phyloP scores from a whole-genome alignment of 2,888 invertebrate species.

The Sceliomorpha sp. region DNA sequence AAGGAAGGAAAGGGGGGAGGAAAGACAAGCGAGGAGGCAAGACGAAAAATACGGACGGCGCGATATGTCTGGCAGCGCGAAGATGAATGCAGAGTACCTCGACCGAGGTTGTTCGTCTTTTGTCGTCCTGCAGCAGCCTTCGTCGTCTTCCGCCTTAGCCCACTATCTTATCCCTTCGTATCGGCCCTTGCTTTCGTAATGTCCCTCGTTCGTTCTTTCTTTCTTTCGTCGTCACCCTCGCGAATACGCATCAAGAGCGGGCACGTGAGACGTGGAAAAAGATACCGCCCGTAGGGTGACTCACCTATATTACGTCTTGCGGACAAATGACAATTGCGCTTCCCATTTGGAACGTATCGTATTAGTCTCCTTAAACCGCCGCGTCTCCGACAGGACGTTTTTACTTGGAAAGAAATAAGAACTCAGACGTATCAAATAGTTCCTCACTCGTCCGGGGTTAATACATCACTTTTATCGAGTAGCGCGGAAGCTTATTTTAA shows the following conservation, averaged over 20 bases:
- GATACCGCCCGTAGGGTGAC: conserved; percentile 52
- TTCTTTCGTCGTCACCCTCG: conserved; percentile 55
- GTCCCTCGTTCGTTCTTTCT: conserved; percentile 49
- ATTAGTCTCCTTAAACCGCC: conserved; percentile 50
- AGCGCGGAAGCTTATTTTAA: too few species aligned
- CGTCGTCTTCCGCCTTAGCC: too few species aligned
- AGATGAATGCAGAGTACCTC: conserved; percentile 55
- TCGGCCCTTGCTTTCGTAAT: conserved; percentile 49
- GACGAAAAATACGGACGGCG: conserved; percentile 62
- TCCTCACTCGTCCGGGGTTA: not conserved
- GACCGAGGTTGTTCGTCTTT: conserved; percentile 36
- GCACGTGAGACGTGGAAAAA: conserved; percentile 19
- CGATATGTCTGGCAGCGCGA: conserved; percentile 58
- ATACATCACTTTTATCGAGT: not conserved
- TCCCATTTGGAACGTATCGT: conserved; percentile 58
- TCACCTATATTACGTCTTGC: conserved; percentile 62
- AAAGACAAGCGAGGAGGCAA: conserved; percentile 15
- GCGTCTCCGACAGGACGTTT: not conserved
- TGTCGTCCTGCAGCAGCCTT: conserved; percentile 31
- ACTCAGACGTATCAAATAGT: not conserved
- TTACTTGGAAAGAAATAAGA: not conserved
- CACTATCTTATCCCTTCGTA: conserved; percentile 45
- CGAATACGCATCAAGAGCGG: conserved; percentile 49
- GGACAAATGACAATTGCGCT: conserved; percentile 70
- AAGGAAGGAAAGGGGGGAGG: conserved; percentile 32